Conservation (phyloP, 2,888 invertebrate genomes). For the Archips crataeganus region DNA sequence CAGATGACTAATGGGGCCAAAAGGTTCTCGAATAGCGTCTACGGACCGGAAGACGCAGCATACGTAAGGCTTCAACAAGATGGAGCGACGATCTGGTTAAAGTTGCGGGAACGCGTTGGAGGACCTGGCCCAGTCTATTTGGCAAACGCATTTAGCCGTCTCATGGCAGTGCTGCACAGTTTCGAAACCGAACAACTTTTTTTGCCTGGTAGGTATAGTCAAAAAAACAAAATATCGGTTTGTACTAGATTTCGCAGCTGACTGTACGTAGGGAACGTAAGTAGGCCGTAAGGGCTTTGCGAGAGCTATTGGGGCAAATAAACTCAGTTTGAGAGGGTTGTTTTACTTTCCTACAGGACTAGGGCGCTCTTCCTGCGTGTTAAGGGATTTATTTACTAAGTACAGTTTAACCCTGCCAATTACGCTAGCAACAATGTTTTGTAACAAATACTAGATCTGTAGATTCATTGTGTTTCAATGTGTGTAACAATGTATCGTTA, state of each 20-base stretch:
- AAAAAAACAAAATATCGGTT: not conserved
- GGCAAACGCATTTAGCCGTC: no score
- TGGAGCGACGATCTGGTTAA: no score
- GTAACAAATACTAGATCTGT: not conserved
- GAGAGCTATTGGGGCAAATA: conserved; percentile 34
- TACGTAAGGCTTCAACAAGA: no score
- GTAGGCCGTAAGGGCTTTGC: conserved; percentile 35
- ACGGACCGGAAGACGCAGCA: no score
- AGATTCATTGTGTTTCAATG: not conserved
- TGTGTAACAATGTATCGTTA: not conserved
- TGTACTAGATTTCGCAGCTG: not conserved
- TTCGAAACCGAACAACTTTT: no score
- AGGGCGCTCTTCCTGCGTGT: conserved; percentile 14
- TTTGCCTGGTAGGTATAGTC: no score
- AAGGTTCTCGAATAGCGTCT: no score
- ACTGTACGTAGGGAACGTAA: conserved; percentile 16
- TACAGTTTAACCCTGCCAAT: conserved; percentile 20
- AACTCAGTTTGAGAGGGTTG: conserved; percentile 37
- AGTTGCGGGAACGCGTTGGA: no score
- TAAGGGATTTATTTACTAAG: conserved; percentile 37
- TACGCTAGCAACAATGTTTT: conserved; percentile 4
- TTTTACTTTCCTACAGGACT: conserved; percentile 29
- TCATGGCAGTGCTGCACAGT: no score
- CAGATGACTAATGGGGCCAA: no score
- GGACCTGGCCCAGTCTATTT: no score